Base-by-base conservation (phyloP, 1,140 invertebrate genomes). In the Galleria mellonella region DNA sequence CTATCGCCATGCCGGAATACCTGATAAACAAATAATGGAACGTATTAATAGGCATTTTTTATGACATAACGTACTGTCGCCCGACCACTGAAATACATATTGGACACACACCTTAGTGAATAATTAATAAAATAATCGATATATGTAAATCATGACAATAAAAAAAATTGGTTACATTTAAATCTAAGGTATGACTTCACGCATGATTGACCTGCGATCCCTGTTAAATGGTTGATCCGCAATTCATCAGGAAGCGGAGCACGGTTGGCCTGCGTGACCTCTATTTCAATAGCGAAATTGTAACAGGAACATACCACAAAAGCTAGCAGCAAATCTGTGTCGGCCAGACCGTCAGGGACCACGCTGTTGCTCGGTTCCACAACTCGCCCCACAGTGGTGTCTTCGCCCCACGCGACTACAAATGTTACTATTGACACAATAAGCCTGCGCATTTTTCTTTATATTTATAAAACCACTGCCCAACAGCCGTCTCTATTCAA, bases 1-100 rank as follows among this genome's bases (percentile, higher is more conserved):
- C 94, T 88, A 62, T 95, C 92, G 2, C 94, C 94, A 82, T 96
- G 94, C 36, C 94, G 87, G 66, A 92, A 93, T 15, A 94, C 51
- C 92, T 93, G 51, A 29, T 8, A 28, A 32, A n/a, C n/a, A n/a
- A n/a, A n/a, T n/a, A n/a, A n/a, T n/a, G n/a, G n/a, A n/a, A n/a
- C n/a, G n/a, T n/a, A n/a, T n/a, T n/a, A n/a, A n/a, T n/a, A n/a
- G n/a, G n/a, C n/a, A n/a, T n/a, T n/a, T n/a, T n/a, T n/a, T n/a
- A n/a, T n/a, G n/a, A n/a, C n/a, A n/a, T n/a, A n/a, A n/a, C n/a
- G n/a, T n/a, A n/a, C n/a, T n/a, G n/a, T n/a, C n/a, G n/a, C n/a
- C n/a, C n/a, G n/a, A n/a, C n/a, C n/a, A n/a, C n/a, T n/a, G n/a
- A n/a, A n/a, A n/a, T n/a, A n/a, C n/a, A n/a, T n/a, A n/a, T n/a